Conservation (phyloP, 2,113 vertebrate species). For the Pampusana beccarii region DNA sequence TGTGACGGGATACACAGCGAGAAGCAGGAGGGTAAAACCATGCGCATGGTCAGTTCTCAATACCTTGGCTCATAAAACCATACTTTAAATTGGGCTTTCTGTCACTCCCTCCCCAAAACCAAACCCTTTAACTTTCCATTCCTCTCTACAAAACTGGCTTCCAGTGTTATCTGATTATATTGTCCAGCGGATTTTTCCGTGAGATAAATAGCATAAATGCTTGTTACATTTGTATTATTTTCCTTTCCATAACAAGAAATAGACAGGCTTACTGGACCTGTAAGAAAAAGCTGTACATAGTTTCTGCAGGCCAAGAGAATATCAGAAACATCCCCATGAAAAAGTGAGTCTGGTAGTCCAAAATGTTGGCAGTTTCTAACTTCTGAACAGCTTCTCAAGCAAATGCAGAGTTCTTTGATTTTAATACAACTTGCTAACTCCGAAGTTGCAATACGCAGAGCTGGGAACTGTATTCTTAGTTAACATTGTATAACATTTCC, state of each 20-base stretch:
- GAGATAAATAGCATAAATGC: neutral
- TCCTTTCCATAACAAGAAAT: neutral
- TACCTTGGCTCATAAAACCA: neutral
- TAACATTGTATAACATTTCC: neutral
- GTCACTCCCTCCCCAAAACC: accelerated
- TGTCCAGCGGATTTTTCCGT: neutral
- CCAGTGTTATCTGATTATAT: neutral
- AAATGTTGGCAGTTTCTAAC: neutral
- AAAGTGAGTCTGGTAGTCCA: neutral
- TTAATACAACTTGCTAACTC: neutral
- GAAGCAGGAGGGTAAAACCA: neutral
- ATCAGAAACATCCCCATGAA: neutral
- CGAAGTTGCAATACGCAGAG: neutral
- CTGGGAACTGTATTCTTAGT: neutral
- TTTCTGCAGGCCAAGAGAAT: neutral
- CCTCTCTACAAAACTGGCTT: neutral
- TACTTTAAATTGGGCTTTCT: neutral
- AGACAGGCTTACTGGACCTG: neutral
- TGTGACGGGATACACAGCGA: neutral
- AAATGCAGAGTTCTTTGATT: neutral
- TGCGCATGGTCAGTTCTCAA: neutral
- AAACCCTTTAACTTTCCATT: neutral
- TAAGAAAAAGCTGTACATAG: neutral
- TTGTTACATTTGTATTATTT: neutral
- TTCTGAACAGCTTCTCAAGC: neutral